A percentile compares a stretch with the other conserved stretches of the same genome.
These are phyloP conservation scores for Oxyruncus cristatus DNA, from an alignment of 2,113 vertebrate species.

Conservation along the genomic window DNA sequence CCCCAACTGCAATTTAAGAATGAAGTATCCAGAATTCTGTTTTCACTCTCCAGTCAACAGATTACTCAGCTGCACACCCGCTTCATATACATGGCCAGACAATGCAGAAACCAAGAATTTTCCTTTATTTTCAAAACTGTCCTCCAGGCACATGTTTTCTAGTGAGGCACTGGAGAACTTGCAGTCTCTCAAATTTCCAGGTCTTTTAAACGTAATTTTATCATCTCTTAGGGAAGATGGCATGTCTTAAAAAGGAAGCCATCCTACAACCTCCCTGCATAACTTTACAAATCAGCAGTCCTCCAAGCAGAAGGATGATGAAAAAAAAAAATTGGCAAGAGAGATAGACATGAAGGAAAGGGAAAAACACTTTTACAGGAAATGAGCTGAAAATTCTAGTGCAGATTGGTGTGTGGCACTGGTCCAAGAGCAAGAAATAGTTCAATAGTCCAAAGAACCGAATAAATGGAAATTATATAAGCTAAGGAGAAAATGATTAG, in stretches of 20 bases:
- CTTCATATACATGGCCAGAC: neutral
- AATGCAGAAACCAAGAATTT: neutral
- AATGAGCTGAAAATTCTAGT: neutral
- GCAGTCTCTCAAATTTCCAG: neutral
- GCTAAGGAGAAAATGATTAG: neutral
- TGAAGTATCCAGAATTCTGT: neutral
- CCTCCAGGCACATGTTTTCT: neutral
- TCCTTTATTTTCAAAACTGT: neutral
- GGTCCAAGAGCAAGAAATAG: neutral
- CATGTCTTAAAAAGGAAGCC: neutral
- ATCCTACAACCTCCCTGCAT: neutral
- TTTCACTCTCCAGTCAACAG: neutral
- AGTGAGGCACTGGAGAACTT: neutral
- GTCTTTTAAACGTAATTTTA: neutral
- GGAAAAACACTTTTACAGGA: neutral
- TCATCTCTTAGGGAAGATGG: neutral
- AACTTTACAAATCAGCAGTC: neutral
- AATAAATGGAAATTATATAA: neutral
- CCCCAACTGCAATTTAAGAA: neutral
- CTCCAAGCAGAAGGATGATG: neutral
- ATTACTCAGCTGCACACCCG: neutral
- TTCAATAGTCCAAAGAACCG: neutral
- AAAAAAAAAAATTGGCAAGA: neutral
- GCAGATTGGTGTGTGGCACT: neutral
- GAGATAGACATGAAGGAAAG: neutral